Conservation (phyloP, 2,797 vertebrate genomes). For the Etheostoma perlongum region DNA sequence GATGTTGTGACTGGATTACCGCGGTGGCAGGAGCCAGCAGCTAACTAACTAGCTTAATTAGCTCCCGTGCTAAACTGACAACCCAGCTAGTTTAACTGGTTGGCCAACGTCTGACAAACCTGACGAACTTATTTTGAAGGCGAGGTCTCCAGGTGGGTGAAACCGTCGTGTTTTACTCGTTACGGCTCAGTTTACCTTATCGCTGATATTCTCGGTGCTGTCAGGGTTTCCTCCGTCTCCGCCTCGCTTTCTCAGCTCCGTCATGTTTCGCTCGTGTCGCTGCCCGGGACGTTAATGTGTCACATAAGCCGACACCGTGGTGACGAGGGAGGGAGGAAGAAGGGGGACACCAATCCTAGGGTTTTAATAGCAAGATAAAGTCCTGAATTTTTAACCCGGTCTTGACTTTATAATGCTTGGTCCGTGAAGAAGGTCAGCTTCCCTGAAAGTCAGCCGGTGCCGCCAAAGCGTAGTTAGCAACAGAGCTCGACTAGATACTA, state of each 20-base stretch:
- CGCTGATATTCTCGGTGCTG: constrained; percentile 81
- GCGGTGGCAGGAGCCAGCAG: neutral
- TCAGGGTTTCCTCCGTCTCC: constrained; percentile 79
- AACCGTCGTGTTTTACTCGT: accelerated
- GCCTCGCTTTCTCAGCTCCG: constrained; percentile 84
- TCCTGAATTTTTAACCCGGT: constrained; percentile 15
- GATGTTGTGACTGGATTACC: constrained; percentile 32
- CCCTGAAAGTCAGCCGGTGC: constrained; percentile 1
- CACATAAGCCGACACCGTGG: constrained; percentile 60
- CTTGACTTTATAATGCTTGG: neutral
- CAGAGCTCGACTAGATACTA: neutral
- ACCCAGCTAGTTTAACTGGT: constrained; percentile 19
- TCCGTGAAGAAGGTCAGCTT: constrained; percentile 11
- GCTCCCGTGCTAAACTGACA: constrained; percentile 40
- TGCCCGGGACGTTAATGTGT: constrained; percentile 58
- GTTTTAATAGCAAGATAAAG: neutral
- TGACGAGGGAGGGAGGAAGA: neutral
- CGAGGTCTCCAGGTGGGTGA: neutral
- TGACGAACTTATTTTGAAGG: constrained; percentile 20
- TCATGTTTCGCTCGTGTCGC: constrained; percentile 77
- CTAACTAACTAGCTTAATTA: constrained; percentile 47
- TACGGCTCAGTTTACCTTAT: constrained; percentile 72
- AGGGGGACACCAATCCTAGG: constrained; percentile 3
- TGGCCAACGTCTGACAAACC: constrained; percentile 15
- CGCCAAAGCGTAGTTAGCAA: neutral